phyloP scores from a whole-genome alignment of 2,797 vertebrate species.

The Hipposideros larvatus region DNA sequence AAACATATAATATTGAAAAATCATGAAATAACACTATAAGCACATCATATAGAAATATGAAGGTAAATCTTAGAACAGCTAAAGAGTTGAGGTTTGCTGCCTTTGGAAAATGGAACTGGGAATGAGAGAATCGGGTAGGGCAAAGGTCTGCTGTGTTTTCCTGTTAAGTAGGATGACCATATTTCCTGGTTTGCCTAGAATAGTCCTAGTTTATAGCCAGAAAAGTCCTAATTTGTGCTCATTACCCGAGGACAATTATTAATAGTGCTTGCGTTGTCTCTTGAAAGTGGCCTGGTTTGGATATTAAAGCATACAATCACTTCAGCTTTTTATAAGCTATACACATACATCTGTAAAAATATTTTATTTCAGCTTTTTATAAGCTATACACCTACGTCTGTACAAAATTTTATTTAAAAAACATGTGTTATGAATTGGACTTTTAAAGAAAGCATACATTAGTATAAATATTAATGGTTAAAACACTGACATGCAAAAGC shows the following conservation, averaged over 20 bases:
- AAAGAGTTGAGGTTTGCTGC: background rate
- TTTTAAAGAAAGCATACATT: slow-evolving; percentile 20
- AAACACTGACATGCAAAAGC: slow-evolving; percentile 52
- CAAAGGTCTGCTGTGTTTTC: background rate
- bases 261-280: background rate
- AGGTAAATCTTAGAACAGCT: slow-evolving; percentile 16
- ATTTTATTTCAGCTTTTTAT: no score
- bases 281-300: slow-evolving; percentile 43
- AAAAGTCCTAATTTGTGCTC: slow-evolving; percentile 62
- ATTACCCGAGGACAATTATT: slow-evolving; percentile 42
- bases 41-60: slow-evolving; percentile 20
- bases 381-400: background rate
- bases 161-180: slow-evolving; percentile 2
- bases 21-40: background rate
- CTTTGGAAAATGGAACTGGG: background rate
- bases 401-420: slow-evolving; percentile 16
- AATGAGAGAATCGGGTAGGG: background rate
- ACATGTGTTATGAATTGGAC: background rate
- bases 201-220: background rate
- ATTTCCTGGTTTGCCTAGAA: slow-evolving; percentile 5
- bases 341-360: no score
- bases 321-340: slow-evolving; percentile 42
- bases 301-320: background rate
- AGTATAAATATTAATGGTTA: slow-evolving; percentile 29
- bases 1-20: background rate